Evolutionary conservation across 2,888 invertebrate species (phyloP).

Genomic region (Hypolimnas misippus): DNA sequence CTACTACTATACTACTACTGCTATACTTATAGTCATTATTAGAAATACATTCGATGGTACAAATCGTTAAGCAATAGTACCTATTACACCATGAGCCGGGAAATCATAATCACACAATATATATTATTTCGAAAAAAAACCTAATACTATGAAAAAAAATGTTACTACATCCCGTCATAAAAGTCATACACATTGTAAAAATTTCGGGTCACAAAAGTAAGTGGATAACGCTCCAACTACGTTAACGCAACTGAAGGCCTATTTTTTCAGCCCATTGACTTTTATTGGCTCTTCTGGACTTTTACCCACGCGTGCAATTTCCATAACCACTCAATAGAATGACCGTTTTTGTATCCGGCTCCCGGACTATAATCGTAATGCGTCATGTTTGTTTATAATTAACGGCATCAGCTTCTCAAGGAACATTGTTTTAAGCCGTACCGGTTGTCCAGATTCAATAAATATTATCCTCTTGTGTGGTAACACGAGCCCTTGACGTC

Average conservation of each 20-base stretch:
- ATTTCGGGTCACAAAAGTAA: slow-evolving; percentile 42
- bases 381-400: slow-evolving; percentile 76
- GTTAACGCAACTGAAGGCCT: slow-evolving; percentile 37
- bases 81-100: too few species aligned
- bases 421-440: slow-evolving; percentile 65
- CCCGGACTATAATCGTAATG: slow-evolving; percentile 43
- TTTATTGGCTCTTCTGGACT: slow-evolving; percentile 43
- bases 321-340: slow-evolving; percentile 37
- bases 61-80: too few species aligned
- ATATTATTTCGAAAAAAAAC: too few species aligned
- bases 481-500: slow-evolving; percentile 55
- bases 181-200: slow-evolving; percentile 26
- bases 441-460: slow-evolving; percentile 56
- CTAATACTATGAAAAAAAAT: not conserved
- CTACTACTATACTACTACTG: too few species aligned
- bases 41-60: too few species aligned
- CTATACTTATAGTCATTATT: too few species aligned
- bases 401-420: slow-evolving; percentile 71
- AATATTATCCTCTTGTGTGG: slow-evolving; percentile 73
- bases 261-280: slow-evolving; percentile 46
- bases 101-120: too few species aligned
- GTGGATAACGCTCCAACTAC: slow-evolving; percentile 37
- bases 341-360: slow-evolving; percentile 41
- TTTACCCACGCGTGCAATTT: slow-evolving; percentile 39
- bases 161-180: slow-evolving; percentile 12